These are phyloP conservation scores for Hiodon alosoides DNA, from an alignment of 2,113 vertebrate species.

Conservation along the genomic window DNA sequence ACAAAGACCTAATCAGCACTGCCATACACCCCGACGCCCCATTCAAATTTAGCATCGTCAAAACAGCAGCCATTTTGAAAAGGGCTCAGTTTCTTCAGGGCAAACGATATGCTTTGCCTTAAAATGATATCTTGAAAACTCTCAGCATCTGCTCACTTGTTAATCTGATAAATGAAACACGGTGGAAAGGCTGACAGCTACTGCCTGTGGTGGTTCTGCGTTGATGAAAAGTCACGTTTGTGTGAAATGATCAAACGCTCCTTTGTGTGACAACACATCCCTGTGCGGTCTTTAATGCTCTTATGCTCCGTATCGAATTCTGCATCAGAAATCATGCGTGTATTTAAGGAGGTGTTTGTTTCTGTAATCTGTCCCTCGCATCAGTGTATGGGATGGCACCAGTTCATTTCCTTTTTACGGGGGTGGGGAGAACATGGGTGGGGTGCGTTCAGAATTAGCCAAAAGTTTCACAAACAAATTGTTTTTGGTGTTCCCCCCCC, in stretches of 20 bases:
- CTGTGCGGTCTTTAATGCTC: conserved; percentile 3
- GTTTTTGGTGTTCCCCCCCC: not conserved
- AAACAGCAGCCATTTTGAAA: not conserved
- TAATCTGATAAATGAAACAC: conserved; percentile 15
- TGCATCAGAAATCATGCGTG: conserved; percentile 45
- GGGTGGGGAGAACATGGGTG: conserved; percentile 18
- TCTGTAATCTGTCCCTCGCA: conserved; percentile 11
- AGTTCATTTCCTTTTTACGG: conserved; percentile 35
- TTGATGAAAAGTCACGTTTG: not conserved
- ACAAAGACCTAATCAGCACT: not conserved
- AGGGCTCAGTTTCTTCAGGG: too few species aligned
- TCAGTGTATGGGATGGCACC: not conserved
- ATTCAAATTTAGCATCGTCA: too few species aligned
- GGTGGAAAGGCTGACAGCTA: conserved; percentile 22
- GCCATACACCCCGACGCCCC: not conserved
- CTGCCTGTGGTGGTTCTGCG: conserved; percentile 4
- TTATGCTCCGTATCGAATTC: conserved; percentile 18
- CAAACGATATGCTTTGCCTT: conserved; percentile 15
- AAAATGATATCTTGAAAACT: conserved; percentile 55
- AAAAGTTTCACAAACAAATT: not conserved
- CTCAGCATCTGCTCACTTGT: conserved; percentile 40
- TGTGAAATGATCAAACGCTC: conserved; percentile 25
- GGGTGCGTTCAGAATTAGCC: not conserved
- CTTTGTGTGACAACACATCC: conserved; percentile 20
- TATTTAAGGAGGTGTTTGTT: conserved; percentile 15